phyloP scores from a whole-genome alignment of 2,888 invertebrate genomes.

The Bombyx huttoni region DNA sequence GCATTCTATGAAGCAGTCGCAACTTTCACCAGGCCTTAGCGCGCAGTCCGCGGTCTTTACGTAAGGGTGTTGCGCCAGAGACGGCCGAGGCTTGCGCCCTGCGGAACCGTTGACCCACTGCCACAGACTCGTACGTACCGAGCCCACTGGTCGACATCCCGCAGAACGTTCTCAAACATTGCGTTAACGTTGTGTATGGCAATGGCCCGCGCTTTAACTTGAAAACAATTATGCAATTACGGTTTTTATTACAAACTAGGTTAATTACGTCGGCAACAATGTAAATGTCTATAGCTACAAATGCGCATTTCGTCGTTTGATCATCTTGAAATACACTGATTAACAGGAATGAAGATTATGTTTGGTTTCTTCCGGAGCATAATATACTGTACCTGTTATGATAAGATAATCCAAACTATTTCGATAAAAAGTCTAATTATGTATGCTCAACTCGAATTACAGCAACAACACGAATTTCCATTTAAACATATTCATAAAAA shows the following conservation, averaged over 20 bases:
- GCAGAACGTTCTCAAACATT: constrained; percentile 29
- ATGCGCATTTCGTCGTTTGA: not conserved
- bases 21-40: constrained; percentile 54
- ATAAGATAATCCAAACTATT: not conserved
- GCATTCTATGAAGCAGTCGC: constrained; percentile 39
- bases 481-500: too few relatives aligned
- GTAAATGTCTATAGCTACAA: not conserved
- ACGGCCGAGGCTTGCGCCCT: constrained; percentile 38
- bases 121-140: constrained; percentile 34
- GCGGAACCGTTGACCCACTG: constrained; percentile 68
- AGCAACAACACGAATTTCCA: too few relatives aligned
- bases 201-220: constrained; percentile 6
- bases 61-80: constrained; percentile 69
- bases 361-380: not conserved
- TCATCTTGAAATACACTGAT: not conserved
- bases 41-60: constrained; percentile 44
- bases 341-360: not conserved
- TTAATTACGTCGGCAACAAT: constrained; percentile 2
- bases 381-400: too few relatives aligned
- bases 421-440: not conserved
- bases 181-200: constrained; percentile 19
- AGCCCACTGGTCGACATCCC: constrained; percentile 31
- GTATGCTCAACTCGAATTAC: not conserved
- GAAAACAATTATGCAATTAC: constrained; percentile 8
- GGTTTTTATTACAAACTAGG: constrained; percentile 5